Percentiles rank a stretch among this genome's conserved stretches.
Conservation (phyloP, 2,797 vertebrate genomes). For the Pipistrellus pygmaeus region DNA sequence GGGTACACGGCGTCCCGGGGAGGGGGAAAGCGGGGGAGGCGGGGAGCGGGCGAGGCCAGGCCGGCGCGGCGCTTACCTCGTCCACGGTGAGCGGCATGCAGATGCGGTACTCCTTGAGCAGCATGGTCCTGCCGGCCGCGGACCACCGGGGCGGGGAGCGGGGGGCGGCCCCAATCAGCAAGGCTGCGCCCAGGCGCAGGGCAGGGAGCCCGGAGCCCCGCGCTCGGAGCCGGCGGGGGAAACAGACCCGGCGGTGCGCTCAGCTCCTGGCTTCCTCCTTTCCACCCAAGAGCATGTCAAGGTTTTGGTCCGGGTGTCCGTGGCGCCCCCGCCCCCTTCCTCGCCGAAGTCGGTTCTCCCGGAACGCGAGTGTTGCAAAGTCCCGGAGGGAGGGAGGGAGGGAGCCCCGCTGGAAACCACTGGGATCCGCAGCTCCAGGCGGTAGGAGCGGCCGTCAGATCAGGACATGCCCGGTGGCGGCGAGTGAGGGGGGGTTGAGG, state of each 20-base stretch:
- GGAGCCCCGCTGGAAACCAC: conserved; percentile 46
- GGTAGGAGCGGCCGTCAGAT: conserved; percentile 68
- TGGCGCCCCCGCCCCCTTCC: conserved; percentile 58
- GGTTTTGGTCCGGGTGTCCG: conserved; percentile 77
- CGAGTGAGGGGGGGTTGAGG: not conserved
- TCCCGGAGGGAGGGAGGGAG: conserved; percentile 20
- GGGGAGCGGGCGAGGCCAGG: conserved; percentile 46
- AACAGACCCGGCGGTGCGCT: conserved; percentile 53
- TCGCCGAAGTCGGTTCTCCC: conserved; percentile 42
- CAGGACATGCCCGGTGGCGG: conserved; percentile 74
- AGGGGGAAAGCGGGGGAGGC: not conserved
- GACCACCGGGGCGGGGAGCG: conserved; percentile 66
- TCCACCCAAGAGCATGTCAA: conserved; percentile 78
- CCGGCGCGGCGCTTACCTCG: conserved; percentile 92
- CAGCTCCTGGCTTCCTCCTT: conserved; percentile 67
- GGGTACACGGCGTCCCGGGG: not conserved
- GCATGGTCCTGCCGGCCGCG: conserved; percentile 91
- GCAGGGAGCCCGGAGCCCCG: not conserved
- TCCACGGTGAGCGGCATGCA: conserved; percentile 98
- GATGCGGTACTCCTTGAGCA: conserved; percentile 99
- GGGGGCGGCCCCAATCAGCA: conserved; percentile 39
- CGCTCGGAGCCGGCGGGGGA: conserved; percentile 8
- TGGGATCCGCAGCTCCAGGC: conserved; percentile 40
- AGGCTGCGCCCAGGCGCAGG: conserved; percentile 51
- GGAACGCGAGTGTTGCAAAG: conserved; percentile 70